These are phyloP conservation scores for Arenicola marina DNA, from an alignment of 2,888 invertebrate genomes.

Conservation along the genomic window DNA sequence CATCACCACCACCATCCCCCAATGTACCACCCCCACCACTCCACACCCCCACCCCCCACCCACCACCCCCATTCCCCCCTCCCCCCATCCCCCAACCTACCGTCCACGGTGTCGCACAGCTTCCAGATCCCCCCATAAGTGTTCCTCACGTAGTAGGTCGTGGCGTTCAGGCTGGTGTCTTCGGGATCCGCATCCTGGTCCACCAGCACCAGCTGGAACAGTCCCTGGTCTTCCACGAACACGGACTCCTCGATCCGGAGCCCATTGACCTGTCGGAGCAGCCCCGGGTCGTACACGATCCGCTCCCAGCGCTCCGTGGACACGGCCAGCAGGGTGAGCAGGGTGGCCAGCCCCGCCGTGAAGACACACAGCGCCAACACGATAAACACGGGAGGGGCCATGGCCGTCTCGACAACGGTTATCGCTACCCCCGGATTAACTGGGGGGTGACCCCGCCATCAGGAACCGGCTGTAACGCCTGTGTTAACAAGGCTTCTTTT, in stretches of 20 bases:
- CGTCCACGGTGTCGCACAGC: background rate
- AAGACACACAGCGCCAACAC: background rate
- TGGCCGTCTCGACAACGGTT: too few species aligned
- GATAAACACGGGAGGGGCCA: background rate
- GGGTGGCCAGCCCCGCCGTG: background rate
- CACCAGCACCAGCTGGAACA: background rate
- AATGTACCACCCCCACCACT: too few species aligned
- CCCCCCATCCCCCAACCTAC: too few species aligned
- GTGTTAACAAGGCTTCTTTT: too few species aligned
- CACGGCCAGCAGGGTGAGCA: background rate
- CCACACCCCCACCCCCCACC: too few species aligned
- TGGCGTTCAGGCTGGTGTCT: background rate
- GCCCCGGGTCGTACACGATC: background rate
- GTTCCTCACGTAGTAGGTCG: background rate
- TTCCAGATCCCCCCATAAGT: slow-evolving; percentile 3
- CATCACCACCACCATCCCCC: too few species aligned
- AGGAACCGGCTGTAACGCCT: too few species aligned
- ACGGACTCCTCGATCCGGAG: background rate
- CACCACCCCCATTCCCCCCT: too few species aligned
- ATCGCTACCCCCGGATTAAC: too few species aligned
- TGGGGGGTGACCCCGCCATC: too few species aligned
- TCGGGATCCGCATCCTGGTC: background rate
- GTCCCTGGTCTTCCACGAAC: background rate
- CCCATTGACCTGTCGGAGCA: background rate
- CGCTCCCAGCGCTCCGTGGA: background rate